Evolutionary conservation across 2,113 vertebrate species (phyloP).

Genomic region (Phoenicopterus ruber): DNA sequence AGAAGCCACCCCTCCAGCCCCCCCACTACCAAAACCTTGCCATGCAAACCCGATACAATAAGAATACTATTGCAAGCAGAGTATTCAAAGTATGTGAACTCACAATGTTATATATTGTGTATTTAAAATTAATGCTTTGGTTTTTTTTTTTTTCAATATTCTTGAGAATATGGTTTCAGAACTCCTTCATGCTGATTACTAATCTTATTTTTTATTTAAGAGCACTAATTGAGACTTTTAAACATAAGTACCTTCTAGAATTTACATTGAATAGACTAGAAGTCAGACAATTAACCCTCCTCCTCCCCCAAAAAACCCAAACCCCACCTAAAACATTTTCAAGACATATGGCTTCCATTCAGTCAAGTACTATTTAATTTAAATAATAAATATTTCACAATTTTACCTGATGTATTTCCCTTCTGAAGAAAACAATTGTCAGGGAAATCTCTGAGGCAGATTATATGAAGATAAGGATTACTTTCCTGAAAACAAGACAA

Average conservation of each 20-base stretch:
- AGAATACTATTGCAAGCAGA: background rate
- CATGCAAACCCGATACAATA: background rate
- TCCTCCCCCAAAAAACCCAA: rapidly evolving
- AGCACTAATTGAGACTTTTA: background rate
- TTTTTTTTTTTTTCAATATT: background rate
- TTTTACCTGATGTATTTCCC: background rate
- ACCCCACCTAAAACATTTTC: background rate
- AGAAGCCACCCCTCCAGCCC: too few species aligned
- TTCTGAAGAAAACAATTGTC: background rate
- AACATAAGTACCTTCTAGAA: background rate
- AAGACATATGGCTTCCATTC: background rate
- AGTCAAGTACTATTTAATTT: background rate
- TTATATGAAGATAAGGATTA: background rate
- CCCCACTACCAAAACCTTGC: too few species aligned
- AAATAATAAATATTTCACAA: background rate
- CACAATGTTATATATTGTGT: background rate
- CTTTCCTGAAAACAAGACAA: constrained; percentile 36
- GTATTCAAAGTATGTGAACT: background rate
- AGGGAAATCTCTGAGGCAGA: background rate
- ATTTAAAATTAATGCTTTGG: background rate
- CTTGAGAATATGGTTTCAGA: background rate
- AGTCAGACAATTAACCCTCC: background rate
- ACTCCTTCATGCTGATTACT: background rate
- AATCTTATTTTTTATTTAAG: background rate
- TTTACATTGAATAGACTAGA: background rate